phyloP scores from a whole-genome alignment of 2,113 vertebrate genomes.

The Salvelinus sp. region DNA sequence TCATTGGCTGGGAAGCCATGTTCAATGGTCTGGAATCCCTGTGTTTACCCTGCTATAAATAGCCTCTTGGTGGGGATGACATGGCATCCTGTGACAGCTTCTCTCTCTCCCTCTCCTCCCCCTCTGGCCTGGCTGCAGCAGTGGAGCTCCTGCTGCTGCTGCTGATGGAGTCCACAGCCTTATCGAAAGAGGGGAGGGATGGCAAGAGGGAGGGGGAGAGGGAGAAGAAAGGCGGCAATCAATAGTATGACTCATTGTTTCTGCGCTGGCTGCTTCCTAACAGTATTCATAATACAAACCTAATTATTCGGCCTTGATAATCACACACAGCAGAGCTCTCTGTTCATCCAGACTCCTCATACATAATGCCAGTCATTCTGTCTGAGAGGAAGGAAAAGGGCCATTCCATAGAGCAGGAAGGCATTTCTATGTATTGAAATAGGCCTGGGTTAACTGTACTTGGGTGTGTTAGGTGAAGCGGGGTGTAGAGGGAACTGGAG shows the following conservation, averaged over 20 bases:
- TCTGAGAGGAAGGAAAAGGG: slow-evolving; percentile 12
- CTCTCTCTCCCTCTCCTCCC: background rate
- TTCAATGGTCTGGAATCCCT: slow-evolving; percentile 65
- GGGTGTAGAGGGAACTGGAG: background rate
- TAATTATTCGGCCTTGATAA: slow-evolving; percentile 67
- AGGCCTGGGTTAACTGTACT: background rate
- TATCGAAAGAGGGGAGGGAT: slow-evolving; percentile 16
- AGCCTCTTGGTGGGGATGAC: slow-evolving; percentile 65
- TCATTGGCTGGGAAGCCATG: slow-evolving; percentile 32
- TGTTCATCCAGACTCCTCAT: slow-evolving; percentile 26
- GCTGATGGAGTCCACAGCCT: slow-evolving; percentile 24
- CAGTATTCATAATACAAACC: slow-evolving; percentile 73
- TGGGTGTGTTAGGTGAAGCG: background rate
- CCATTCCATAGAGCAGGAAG: background rate
- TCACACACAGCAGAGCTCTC: slow-evolving; percentile 55
- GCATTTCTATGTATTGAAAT: background rate
- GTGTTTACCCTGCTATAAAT: slow-evolving; percentile 72
- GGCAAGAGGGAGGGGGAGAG: slow-evolving; percentile 6
- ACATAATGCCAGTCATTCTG: slow-evolving; percentile 26
- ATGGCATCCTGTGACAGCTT: slow-evolving; percentile 55
- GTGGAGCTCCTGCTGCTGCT: background rate
- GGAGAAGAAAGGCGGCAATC: slow-evolving; percentile 52
- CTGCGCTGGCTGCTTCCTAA: slow-evolving; percentile 71
- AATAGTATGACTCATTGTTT: slow-evolving; percentile 78
- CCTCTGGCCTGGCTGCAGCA: background rate